Evolutionary conservation across 2,888 invertebrate genomes (phyloP).

Genomic region (Ceriagrion tenellum): DNA sequence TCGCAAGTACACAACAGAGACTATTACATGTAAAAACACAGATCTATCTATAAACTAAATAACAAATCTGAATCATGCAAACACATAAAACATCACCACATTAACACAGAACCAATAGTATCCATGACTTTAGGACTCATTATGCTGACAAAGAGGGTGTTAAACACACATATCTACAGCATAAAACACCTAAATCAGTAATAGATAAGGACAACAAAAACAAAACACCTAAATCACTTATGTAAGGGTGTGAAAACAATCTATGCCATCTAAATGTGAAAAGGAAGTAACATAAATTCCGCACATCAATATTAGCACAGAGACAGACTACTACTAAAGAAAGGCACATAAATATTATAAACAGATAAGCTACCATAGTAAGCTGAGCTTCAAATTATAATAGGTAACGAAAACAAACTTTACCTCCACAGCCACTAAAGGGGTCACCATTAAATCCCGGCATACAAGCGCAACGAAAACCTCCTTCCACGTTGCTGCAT

Average conservation of each 20-base stretch:
- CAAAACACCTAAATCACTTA: background rate
- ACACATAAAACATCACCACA: slow-evolving; percentile 1
- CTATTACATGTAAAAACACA: background rate
- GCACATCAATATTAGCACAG: background rate
- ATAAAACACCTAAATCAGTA: background rate
- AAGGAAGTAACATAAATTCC: background rate
- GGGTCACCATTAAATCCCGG: slow-evolving; percentile 91
- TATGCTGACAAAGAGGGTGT: background rate
- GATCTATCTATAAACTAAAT: background rate
- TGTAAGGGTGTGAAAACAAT: background rate
- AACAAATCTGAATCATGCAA: background rate
- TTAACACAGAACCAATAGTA: background rate
- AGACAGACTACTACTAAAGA: background rate
- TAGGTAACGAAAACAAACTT: slow-evolving; percentile 71
- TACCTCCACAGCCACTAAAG: slow-evolving; percentile 87
- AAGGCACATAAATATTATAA: background rate
- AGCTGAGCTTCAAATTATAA: background rate
- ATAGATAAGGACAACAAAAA: background rate
- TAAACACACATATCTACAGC: background rate
- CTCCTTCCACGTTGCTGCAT: slow-evolving; percentile 89
- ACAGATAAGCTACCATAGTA: background rate
- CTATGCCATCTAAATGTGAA: background rate
- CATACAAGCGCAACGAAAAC: slow-evolving; percentile 90
- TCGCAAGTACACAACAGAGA: background rate
- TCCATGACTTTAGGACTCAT: background rate